Evolutionary conservation across 2,113 vertebrate species (phyloP).

Genomic region (Anhinga anhinga): DNA sequence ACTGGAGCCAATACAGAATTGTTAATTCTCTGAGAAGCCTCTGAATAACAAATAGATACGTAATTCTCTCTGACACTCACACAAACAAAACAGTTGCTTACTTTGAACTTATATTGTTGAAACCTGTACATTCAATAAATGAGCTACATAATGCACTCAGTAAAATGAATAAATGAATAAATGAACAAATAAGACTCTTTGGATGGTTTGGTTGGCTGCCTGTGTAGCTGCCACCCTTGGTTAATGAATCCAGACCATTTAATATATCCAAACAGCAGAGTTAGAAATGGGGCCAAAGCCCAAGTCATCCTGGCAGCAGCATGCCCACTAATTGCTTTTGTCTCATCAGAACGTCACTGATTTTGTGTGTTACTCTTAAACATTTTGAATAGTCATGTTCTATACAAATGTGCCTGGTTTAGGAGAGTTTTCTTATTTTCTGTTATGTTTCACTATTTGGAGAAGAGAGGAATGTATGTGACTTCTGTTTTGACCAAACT

Average conservation of each 20-base stretch:
- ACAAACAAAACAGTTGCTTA: background rate
- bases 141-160: background rate
- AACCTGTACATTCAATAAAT: background rate
- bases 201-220: background rate
- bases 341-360: background rate
- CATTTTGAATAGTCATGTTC: background rate
- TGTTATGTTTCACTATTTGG: background rate
- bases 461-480: background rate
- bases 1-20: background rate
- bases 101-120: background rate
- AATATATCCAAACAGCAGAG: conserved; percentile 22
- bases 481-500: background rate
- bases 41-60: background rate
- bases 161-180: conserved; percentile 51
- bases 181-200: conserved; percentile 14
- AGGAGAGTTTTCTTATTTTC: background rate
- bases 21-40: conserved; percentile 22
- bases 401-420: background rate
- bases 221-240: background rate
- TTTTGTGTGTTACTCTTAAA: background rate
- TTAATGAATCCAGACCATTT: background rate
- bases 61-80: background rate
- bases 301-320: background rate
- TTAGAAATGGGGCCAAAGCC: background rate
- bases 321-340: background rate